phyloP scores from a whole-genome alignment of 1,140 invertebrate genomes.

The Myzus persicae region DNA sequence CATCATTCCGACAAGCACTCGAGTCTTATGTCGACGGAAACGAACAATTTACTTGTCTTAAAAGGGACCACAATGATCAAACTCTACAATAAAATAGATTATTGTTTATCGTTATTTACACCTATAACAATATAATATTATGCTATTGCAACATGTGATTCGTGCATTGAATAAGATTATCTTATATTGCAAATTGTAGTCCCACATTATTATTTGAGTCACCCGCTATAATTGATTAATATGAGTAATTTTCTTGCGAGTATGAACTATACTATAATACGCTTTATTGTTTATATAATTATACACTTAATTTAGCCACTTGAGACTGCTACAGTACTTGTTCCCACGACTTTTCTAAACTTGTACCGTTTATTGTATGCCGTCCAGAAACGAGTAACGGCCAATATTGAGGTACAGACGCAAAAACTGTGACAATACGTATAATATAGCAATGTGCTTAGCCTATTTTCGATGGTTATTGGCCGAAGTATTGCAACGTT shows the following conservation, averaged over 20 bases:
- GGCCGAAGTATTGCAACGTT: background rate
- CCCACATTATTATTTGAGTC: background rate
- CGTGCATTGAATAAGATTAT: no score
- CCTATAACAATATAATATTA: no score
- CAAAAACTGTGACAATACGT: background rate
- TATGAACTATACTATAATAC: background rate
- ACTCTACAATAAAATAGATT: background rate
- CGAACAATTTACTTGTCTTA: background rate
- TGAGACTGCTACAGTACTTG: background rate
- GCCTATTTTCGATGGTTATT: background rate
- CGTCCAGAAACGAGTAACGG: background rate
- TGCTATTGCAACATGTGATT: background rate
- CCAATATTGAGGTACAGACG: background rate
- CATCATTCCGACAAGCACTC: background rate
- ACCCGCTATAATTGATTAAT: background rate
- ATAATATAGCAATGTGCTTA: background rate
- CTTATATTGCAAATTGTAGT: background rate
- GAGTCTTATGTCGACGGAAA: background rate
- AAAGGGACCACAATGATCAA: background rate
- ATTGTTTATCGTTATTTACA: background rate
- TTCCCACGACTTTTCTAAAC: background rate
- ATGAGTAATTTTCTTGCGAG: background rate
- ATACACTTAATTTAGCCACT: background rate
- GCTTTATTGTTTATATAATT: background rate
- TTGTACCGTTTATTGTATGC: background rate